These are phyloP conservation scores for Heliconius eleuchia DNA, from an alignment of 1,140 invertebrate species.

Conservation along the genomic window DNA sequence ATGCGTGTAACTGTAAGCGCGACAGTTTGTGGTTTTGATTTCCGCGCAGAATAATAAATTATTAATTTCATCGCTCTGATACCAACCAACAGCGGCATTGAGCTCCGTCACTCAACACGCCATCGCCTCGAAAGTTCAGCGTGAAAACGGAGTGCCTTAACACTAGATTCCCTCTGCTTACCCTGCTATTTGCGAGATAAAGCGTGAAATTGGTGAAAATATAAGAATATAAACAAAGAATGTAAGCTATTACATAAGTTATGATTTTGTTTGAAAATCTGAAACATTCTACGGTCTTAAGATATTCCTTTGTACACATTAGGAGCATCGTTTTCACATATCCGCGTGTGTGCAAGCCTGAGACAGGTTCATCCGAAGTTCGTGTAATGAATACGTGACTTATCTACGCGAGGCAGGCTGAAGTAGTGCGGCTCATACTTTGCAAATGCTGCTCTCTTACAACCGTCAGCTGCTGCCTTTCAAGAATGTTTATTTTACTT, in stretches of 20 bases:
- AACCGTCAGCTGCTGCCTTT: constrained; percentile 26
- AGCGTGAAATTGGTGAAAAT: no score
- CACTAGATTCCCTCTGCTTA: no score
- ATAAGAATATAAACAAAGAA: no score
- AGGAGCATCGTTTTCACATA: constrained; percentile 31
- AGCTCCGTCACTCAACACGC: no score
- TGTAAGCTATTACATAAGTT: not conserved
- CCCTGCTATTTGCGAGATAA: no score
- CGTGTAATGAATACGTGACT: constrained; percentile 52
- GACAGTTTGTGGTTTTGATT: no score
- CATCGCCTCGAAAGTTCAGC: no score
- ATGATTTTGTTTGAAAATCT: constrained; percentile 11
- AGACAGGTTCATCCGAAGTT: constrained; percentile 47
- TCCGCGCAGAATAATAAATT: no score
- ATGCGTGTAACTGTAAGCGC: no score
- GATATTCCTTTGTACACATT: constrained; percentile 24
- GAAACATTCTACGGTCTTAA: constrained; percentile 10
- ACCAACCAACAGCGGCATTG: no score
- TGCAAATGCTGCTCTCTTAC: constrained; percentile 33
- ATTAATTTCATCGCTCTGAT: no score
- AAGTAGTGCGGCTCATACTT: constrained; percentile 35
- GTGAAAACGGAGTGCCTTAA: no score
- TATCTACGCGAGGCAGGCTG: constrained; percentile 44
- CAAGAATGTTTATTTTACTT: constrained; percentile 14
- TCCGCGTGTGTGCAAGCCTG: constrained; percentile 24